Evolutionary conservation across 2,888 invertebrate genomes (phyloP), one percentile per base, ranked within the genome.

Genomic region (Teinopalpus imperialis): DNA sequence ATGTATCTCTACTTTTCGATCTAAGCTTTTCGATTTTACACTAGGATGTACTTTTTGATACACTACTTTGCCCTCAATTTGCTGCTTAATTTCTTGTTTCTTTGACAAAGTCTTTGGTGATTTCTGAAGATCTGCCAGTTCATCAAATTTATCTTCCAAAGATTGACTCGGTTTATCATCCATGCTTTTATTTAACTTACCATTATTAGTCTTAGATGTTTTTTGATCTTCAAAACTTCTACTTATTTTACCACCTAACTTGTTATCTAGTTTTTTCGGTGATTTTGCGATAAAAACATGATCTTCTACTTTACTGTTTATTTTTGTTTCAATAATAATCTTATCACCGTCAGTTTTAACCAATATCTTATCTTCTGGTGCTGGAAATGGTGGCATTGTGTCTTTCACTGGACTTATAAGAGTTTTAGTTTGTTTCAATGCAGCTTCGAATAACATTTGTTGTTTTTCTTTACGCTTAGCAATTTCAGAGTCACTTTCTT

Each of bases 251-350:
- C 90, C 90, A 8, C 77, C 78, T 35, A 91, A 56, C 48, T 91
- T 91, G 41, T 89, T 90, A 58, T 94, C 94, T 2, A 94, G 71
- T 61, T 93, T 93, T 50, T 93, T 92, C 0, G 94, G 94, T 1
- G 93, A 92, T 65, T 94, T 94, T 0, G 94, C 93, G 58, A 94
- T 94, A 44, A 94, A 90, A 2, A 94, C 94, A 49, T 94, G 93
- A 74, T 94, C 94, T 68, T 94, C 94, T 0, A 91, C 93, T 66
- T 93, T 94, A 36, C 93, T 93, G 53, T 90, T 93, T 24, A 94
- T 93, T 74, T 94, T 93, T 3, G 94, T 91, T 74, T 94, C 93
- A 50, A 92, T 92, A 7, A 92, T 92, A 49, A 92, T 92, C 58
- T 92, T 92, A 55, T 92, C 92, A 0, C 94, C 94, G 63, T 93